Conservation (phyloP, 2,888 invertebrate genomes). For the Drosophila paramelanica region DNA sequence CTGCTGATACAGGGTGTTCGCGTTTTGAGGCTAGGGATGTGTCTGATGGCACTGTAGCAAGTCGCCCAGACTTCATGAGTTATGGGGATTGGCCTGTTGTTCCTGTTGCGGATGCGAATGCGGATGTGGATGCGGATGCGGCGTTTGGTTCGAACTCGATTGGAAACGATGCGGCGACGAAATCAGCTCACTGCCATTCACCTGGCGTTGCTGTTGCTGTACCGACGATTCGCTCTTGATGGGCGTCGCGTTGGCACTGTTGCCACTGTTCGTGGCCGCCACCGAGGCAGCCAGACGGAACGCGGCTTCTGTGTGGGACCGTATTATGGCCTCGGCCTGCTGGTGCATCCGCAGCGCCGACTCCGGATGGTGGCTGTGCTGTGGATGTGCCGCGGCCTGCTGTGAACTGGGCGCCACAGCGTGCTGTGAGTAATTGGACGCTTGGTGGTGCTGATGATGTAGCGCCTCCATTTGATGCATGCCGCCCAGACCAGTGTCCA, state of each 20-base stretch:
- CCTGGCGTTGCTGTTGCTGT: constrained; percentile 67
- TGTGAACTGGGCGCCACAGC: constrained; percentile 41
- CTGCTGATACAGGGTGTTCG: constrained; percentile 27
- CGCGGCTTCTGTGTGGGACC: constrained; percentile 94
- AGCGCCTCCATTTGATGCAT: constrained; percentile 66
- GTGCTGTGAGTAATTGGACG: constrained; percentile 56
- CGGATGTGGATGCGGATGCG: constrained; percentile 83
- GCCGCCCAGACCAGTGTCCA: constrained; percentile 57
- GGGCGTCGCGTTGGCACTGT: constrained; percentile 18
- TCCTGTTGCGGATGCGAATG: constrained; percentile 83
- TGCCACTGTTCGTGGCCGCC: constrained; percentile 37
- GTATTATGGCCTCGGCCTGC: constrained; percentile 87
- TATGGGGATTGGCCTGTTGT: constrained; percentile 79
- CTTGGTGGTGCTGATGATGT: constrained; percentile 62
- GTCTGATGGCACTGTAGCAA: constrained; percentile 2
- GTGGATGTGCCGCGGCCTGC: constrained; percentile 66
- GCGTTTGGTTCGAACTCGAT: constrained; percentile 6
- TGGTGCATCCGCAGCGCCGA: constrained; percentile 90
- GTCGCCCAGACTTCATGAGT: constrained; percentile 89
- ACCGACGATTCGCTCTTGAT: constrained; percentile 16
- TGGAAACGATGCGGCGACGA: constrained; percentile 83
- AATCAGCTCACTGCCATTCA: constrained; percentile 33
- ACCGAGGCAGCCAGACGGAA: constrained; percentile 88
- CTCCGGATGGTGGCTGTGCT: constrained; percentile 76
- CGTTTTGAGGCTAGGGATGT: neutral